A percentile compares a stretch with the other conserved stretches of the same genome.
Evolutionary conservation across 2,113 vertebrate genomes (phyloP).

Genomic region (Panurus biarmicus): DNA sequence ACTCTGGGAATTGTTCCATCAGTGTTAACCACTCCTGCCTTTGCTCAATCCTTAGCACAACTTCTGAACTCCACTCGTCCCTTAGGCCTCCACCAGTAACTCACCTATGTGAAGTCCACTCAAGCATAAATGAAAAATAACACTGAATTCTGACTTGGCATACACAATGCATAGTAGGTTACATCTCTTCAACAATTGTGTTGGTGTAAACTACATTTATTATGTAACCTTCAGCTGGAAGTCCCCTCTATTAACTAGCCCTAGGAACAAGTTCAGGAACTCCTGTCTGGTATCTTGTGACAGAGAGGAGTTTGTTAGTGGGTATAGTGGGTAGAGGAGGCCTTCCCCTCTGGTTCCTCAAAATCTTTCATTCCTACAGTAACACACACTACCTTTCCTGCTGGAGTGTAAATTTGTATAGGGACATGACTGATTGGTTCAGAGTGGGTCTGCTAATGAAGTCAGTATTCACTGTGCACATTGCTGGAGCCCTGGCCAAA

Average conservation of each 20-base stretch:
- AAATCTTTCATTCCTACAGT: background rate
- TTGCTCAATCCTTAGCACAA: accelerated
- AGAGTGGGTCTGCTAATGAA: background rate
- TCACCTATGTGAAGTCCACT: background rate
- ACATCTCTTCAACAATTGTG: background rate
- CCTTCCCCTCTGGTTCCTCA: background rate
- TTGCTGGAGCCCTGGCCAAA: background rate
- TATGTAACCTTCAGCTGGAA: background rate
- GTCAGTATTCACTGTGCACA: background rate
- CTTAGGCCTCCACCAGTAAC: background rate
- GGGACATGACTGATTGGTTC: background rate
- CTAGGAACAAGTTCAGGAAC: background rate
- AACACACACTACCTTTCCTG: background rate
- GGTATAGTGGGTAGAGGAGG: background rate
- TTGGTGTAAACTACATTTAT: background rate
- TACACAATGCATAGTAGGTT: background rate
- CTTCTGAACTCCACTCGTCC: background rate
- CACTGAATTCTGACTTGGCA: background rate
- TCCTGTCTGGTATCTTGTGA: background rate
- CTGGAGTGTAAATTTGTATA: background rate
- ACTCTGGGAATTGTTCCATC: background rate
- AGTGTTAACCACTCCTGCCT: background rate
- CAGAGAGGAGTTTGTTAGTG: background rate
- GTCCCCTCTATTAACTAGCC: background rate
- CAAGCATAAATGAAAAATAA: background rate